These are phyloP conservation scores for Sipha flava DNA, from an alignment of 1,140 invertebrate genomes.

Conservation along the genomic window DNA sequence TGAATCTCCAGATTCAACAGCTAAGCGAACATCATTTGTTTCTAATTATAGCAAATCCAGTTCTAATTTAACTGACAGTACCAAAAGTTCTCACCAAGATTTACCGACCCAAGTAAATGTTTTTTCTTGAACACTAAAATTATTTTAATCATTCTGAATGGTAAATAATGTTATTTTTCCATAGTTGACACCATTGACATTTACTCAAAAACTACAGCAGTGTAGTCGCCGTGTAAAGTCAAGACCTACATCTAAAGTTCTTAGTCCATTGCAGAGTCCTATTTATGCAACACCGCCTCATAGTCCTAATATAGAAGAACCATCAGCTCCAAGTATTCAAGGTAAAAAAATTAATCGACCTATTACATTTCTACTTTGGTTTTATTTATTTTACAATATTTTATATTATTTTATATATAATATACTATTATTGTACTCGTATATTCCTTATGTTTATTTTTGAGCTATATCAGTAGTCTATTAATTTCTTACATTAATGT, in stretches of 20 bases:
- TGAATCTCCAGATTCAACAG: slow-evolving; percentile 58
- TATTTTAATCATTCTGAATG: background rate
- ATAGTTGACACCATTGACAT: slow-evolving; percentile 48
- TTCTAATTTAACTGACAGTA: slow-evolving; percentile 59
- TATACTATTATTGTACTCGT: too few relatives aligned
- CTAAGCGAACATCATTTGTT: slow-evolving; percentile 60
- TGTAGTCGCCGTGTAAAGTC: slow-evolving; percentile 52
- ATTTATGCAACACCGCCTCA: slow-evolving; percentile 75
- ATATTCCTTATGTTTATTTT: too few relatives aligned
- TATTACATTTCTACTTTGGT: background rate
- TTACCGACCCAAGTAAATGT: slow-evolving; percentile 35
- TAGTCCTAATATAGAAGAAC: slow-evolving; percentile 57
- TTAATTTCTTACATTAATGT: too few relatives aligned
- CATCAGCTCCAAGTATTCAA: slow-evolving; percentile 18
- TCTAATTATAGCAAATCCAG: slow-evolving; percentile 64
- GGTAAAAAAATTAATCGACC: background rate
- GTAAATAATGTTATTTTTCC: background rate
- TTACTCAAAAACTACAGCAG: slow-evolving; percentile 69
- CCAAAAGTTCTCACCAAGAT: slow-evolving; percentile 53
- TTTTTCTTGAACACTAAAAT: slow-evolving; percentile 11
- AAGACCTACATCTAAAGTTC: slow-evolving; percentile 57
- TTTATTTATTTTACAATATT: too few relatives aligned
- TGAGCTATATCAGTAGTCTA: too few relatives aligned
- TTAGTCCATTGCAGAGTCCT: slow-evolving; percentile 67
- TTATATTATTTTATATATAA: too few relatives aligned